Evolutionary conservation across 2,113 vertebrate species (phyloP).

Genomic region (Arvicanthis niloticus): DNA sequence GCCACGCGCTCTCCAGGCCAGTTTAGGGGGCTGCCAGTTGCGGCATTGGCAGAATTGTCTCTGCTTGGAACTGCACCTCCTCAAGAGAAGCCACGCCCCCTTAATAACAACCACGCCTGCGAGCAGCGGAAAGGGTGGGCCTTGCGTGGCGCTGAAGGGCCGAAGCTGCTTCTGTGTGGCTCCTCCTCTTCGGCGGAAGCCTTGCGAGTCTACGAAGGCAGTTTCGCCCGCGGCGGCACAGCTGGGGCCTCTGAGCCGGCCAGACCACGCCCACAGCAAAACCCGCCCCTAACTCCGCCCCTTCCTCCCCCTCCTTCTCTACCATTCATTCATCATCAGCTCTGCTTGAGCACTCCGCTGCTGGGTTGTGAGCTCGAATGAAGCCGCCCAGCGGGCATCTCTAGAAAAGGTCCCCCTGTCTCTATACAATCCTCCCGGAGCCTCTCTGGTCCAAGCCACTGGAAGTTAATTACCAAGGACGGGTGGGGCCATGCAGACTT

Average conservation of each 20-base stretch:
- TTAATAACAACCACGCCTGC: neutral
- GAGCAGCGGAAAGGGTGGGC: neutral
- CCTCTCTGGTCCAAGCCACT: neutral
- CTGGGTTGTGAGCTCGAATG: fast-evolving
- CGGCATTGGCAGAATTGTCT: neutral
- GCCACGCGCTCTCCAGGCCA: neutral
- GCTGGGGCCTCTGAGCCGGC: neutral
- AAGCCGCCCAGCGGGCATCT: neutral
- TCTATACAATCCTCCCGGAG: neutral
- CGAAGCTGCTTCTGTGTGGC: slow-evolving; percentile 53
- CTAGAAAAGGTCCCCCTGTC: neutral
- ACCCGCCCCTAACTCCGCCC: neutral
- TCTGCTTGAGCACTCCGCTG: neutral
- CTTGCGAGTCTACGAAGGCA: neutral
- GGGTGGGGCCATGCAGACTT: neutral
- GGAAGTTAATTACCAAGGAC: neutral
- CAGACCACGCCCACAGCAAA: neutral
- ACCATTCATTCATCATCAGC: slow-evolving; percentile 59
- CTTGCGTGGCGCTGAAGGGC: neutral
- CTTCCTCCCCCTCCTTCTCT: neutral
- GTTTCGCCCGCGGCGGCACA: too few relatives aligned
- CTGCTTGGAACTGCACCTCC: neutral
- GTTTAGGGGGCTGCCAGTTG: too few relatives aligned
- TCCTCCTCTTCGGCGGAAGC: neutral
- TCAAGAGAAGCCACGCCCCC: neutral